Conservation (phyloP, 2,888 invertebrate genomes). For the Cosmorhoe ocellata region DNA sequence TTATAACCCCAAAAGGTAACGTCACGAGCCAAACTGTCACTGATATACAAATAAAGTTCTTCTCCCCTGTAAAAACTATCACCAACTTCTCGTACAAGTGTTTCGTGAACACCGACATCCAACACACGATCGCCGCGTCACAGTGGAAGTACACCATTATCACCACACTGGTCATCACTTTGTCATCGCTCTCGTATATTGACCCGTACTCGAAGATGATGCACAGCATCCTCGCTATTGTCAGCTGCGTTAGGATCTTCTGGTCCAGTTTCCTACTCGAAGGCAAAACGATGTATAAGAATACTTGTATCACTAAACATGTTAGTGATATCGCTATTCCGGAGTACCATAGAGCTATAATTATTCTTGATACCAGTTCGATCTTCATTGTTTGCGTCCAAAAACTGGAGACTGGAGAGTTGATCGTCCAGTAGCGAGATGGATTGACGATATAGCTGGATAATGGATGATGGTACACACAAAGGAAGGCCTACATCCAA, state of each 20-base stretch:
- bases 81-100: conserved; percentile 12
- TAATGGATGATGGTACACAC: too few relatives aligned
- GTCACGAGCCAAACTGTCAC: conserved; percentile 10
- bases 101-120: conserved; percentile 18
- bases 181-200: conserved; percentile 5
- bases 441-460: too few relatives aligned
- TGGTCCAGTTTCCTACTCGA: conserved; percentile 13
- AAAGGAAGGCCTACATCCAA: too few relatives aligned
- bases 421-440: too few relatives aligned
- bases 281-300: conserved; percentile 12
- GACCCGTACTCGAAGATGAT: conserved; percentile 15
- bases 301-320: conserved; percentile 9
- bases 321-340: conserved; percentile 8
- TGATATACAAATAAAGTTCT: conserved; percentile 4
- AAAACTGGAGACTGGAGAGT: too few relatives aligned
- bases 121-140: conserved; percentile 13
- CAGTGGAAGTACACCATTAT: conserved; percentile 10
- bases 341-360: conserved; percentile 8
- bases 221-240: conserved; percentile 14
- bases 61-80: conserved; percentile 10
- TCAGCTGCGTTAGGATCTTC: conserved; percentile 14
- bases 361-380: conserved; percentile 6
- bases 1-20: conserved; percentile 2
- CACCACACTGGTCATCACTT: not conserved
- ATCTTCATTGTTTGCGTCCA: conserved; percentile 18